Percentiles rank a stretch among this genome's conserved stretches.
Evolutionary conservation across 2,888 invertebrate genomes (phyloP).

Genomic region (Pocota personata): DNA sequence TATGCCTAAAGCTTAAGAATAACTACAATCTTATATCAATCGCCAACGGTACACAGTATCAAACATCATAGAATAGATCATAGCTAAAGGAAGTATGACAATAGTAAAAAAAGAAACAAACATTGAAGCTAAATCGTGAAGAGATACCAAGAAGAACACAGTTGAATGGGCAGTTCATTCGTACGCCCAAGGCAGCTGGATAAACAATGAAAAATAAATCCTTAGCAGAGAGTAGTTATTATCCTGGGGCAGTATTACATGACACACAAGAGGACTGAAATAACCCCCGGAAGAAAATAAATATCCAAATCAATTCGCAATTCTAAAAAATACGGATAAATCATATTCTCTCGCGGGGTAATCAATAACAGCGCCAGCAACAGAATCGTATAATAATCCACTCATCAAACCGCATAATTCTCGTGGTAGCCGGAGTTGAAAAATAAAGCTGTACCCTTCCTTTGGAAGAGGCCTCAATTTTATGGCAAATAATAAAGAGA

Average conservation of each 20-base stretch:
- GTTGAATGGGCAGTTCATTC: neutral
- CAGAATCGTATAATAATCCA: slow-evolving; percentile 5
- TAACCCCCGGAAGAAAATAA: neutral
- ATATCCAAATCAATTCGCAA: slow-evolving; percentile 31
- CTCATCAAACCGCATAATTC: neutral
- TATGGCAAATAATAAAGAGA: neutral
- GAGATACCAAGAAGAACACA: neutral
- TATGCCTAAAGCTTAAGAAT: neutral
- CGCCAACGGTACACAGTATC: neutral
- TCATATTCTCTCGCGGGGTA: neutral
- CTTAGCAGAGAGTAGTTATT: neutral
- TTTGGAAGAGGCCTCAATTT: neutral
- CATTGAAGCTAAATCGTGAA: neutral
- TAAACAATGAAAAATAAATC: neutral
- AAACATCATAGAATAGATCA: neutral
- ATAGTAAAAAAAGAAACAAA: neutral
- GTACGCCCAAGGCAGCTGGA: neutral
- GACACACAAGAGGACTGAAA: neutral
- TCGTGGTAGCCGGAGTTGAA: too few relatives aligned
- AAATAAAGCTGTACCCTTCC: neutral
- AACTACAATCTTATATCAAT: neutral
- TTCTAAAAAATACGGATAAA: neutral
- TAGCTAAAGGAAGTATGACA: neutral
- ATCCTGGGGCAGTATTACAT: too few relatives aligned
- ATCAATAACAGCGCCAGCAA: neutral